phyloP scores from a whole-genome alignment of 2,888 invertebrate genomes.

The Cataglyphis altisquamis region DNA sequence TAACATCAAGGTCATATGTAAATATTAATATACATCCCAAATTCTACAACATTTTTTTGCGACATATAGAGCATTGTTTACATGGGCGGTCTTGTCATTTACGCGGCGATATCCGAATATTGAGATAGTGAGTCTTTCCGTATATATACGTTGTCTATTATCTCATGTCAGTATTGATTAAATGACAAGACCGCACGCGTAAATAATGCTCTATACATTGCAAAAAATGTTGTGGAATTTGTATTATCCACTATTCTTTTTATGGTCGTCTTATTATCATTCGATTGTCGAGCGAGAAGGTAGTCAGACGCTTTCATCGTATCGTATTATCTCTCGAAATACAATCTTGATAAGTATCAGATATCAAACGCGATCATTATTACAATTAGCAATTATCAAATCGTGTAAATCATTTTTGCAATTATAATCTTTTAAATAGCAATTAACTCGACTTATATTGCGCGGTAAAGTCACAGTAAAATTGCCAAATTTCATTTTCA shows the following conservation, averaged over 20 bases:
- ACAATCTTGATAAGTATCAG: neutral
- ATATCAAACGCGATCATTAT: neutral
- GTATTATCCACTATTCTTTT: neutral
- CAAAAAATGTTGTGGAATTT: neutral
- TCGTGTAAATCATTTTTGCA: neutral
- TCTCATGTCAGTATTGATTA: neutral
- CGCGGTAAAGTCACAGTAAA: neutral
- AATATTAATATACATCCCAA: neutral
- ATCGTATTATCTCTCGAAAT: neutral
- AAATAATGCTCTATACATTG: neutral
- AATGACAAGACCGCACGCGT: neutral
- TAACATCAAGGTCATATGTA: neutral
- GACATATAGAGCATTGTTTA: neutral
- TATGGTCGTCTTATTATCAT: neutral
- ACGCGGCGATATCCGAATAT: neutral
- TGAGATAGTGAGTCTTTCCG: neutral
- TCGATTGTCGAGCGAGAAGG: no score
- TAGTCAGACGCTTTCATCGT: neutral
- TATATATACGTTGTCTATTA: no score
- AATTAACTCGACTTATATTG: neutral
- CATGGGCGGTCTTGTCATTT: neutral
- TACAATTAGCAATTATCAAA: neutral
- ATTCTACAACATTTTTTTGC: neutral
- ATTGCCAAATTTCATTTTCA: neutral
- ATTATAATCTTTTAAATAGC: neutral